Evolutionary conservation across 2,113 vertebrate species (phyloP).

Genomic region (Lonchura striata): DNA sequence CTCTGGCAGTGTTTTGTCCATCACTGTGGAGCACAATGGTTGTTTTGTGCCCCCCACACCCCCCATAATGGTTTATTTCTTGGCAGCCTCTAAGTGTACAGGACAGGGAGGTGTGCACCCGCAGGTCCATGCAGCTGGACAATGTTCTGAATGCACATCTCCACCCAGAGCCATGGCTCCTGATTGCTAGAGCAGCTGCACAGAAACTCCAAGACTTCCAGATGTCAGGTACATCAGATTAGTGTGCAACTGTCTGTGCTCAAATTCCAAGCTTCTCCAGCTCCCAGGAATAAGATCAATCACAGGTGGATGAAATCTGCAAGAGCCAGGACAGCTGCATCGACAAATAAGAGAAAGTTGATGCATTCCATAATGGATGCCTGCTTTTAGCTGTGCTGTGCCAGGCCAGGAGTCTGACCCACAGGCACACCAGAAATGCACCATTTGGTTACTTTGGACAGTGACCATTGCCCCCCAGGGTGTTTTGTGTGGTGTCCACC

Average conservation of each 20-base stretch:
- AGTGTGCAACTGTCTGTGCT: neutral
- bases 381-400: neutral
- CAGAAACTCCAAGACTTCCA: neutral
- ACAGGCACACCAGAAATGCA: neutral
- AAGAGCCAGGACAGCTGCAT: neutral
- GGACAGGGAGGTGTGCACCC: neutral
- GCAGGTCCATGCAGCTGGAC: neutral
- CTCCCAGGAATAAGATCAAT: neutral
- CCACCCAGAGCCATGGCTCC: neutral
- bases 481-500: fast-evolving
- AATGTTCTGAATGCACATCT: neutral
- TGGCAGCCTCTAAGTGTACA: neutral
- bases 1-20: neutral
- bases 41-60: neutral
- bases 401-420: neutral
- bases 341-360: neutral
- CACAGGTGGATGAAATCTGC: neutral
- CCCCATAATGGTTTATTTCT: neutral
- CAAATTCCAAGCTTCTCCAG: neutral
- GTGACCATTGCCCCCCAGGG: neutral
- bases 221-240: neutral
- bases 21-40: neutral
- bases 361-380: neutral
- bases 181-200: neutral
- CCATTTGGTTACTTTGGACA: neutral